phyloP scores from a whole-genome alignment of 2,113 vertebrate species.

The Grantiella picta region DNA sequence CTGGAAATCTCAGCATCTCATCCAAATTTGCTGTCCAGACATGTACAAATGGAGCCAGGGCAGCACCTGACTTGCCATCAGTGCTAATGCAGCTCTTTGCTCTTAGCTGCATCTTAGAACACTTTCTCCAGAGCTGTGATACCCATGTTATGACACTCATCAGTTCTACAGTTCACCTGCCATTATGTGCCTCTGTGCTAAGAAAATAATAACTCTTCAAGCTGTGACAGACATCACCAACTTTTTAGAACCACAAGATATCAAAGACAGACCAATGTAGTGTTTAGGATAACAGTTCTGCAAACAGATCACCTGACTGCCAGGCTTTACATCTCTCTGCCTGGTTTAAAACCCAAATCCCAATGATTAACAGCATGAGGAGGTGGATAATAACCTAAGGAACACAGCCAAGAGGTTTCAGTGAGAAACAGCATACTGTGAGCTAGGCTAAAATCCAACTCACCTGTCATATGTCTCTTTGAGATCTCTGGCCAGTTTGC shows the following conservation, averaged over 20 bases:
- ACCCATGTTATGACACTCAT: background rate
- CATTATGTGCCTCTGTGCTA: background rate
- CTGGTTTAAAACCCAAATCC: background rate
- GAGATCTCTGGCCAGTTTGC: conserved; percentile 94
- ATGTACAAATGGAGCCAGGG: background rate
- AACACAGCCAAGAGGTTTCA: background rate
- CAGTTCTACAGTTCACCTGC: background rate
- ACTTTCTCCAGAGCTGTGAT: background rate
- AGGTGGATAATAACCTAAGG: background rate
- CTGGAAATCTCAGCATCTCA: background rate
- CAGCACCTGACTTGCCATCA: background rate
- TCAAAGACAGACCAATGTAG: background rate
- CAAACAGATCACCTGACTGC: background rate
- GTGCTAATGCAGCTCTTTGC: background rate
- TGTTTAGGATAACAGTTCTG: background rate
- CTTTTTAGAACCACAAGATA: background rate
- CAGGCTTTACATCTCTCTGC: background rate
- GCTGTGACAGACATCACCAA: background rate
- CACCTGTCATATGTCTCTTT: conserved; percentile 97
- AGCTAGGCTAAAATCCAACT: background rate
- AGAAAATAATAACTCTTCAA: background rate
- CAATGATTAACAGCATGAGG: background rate
- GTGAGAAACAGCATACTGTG: background rate
- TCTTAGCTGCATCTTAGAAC: background rate
- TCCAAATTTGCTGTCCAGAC: background rate